Percentiles rank a stretch among this genome's conserved stretches.
These are phyloP conservation scores for Spatulosminthurus flaviceps DNA, from an alignment of 2,888 invertebrate genomes.

Conservation along the genomic window DNA sequence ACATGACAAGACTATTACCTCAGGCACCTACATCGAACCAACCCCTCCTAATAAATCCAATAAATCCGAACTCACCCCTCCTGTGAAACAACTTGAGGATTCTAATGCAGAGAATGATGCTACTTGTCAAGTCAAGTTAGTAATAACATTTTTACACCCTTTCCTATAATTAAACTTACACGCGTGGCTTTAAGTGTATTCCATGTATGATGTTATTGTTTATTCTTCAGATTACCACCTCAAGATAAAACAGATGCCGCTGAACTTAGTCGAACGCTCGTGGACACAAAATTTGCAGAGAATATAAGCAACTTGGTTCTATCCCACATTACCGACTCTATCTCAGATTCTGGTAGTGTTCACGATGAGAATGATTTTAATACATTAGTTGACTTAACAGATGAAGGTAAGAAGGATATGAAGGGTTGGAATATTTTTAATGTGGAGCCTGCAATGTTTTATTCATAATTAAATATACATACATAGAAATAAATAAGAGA, in stretches of 20 bases:
- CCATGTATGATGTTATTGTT: too few species aligned
- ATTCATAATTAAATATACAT: too few species aligned
- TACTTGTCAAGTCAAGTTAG: not conserved
- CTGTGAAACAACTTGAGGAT: not conserved
- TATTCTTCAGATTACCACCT: not conserved
- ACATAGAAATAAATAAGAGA: too few species aligned
- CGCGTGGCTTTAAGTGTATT: too few species aligned
- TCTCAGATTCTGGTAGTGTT: not conserved
- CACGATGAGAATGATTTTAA: not conserved
- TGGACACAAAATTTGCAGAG: not conserved
- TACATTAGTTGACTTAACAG: not conserved
- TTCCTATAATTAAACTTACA: too few species aligned
- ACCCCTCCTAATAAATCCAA: not conserved
- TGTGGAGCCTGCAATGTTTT: too few species aligned
- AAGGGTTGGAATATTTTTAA: too few species aligned
- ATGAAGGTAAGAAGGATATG: too few species aligned
- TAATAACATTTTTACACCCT: not conserved
- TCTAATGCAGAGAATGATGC: slow-evolving; percentile 2
- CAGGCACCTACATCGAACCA: not conserved
- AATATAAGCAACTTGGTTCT: not conserved
- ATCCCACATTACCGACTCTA: not conserved
- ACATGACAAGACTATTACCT: not conserved
- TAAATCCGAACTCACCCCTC: not conserved
- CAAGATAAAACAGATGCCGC: not conserved
- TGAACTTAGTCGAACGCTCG: not conserved